phyloP scores from a whole-genome alignment of 2,113 vertebrate species.

The Peromyscus californicus region DNA sequence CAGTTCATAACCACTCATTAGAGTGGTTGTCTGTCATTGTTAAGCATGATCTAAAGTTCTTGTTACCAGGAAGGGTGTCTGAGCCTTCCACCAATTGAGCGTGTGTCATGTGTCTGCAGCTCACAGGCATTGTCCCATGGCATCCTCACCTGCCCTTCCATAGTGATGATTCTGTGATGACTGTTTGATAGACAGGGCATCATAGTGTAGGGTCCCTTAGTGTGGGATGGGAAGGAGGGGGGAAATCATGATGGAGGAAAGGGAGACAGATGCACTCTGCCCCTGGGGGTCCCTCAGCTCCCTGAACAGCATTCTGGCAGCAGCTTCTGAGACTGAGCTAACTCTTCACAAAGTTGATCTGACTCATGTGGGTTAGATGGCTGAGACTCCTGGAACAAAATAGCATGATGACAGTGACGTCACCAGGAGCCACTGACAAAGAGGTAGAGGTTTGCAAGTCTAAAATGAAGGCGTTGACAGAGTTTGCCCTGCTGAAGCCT shows the following conservation, averaged over 20 bases:
- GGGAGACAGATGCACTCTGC: not conserved
- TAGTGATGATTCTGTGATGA: accelerated
- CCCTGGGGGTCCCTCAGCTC: accelerated
- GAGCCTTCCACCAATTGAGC: not conserved
- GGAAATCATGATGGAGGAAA: not conserved
- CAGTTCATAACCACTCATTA: not conserved
- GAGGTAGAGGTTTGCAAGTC: not conserved
- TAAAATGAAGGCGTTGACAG: not conserved
- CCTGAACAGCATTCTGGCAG: not conserved
- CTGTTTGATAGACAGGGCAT: too few relatives aligned
- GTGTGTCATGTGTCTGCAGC: accelerated
- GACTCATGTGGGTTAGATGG: not conserved
- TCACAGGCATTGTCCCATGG: accelerated
- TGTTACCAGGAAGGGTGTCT: not conserved
- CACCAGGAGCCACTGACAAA: not conserved
- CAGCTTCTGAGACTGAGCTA: not conserved
- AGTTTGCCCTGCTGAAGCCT: not conserved
- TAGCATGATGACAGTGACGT: accelerated
- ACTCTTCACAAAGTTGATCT: not conserved
- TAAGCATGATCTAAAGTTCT: not conserved
- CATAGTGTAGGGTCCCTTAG: accelerated
- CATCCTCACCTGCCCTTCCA: too few relatives aligned
- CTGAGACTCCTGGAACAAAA: not conserved
- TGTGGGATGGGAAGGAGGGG: not conserved
- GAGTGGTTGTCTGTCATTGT: not conserved